Conservation (phyloP, 2,797 vertebrate species). For the Brachyalestes nurse region DNA sequence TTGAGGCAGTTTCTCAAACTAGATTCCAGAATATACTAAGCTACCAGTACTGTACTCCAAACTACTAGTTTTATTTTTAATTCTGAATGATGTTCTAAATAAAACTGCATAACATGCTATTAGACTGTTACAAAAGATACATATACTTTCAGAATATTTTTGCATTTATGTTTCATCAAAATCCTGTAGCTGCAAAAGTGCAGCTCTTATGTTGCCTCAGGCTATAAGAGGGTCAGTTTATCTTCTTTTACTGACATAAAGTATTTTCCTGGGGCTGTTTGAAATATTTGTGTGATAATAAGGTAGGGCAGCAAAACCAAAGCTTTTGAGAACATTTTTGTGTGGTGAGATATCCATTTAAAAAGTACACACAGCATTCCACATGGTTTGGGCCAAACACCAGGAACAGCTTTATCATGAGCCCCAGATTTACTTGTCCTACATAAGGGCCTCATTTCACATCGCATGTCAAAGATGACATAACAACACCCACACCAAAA, state of each 20-base stretch:
- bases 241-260: background rate
- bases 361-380: background rate
- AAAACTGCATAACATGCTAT: background rate
- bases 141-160: background rate
- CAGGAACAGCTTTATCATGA: background rate
- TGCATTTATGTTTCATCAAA: background rate
- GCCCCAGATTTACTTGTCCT: conserved; percentile 20
- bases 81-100: background rate
- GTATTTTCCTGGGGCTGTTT: background rate
- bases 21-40: background rate
- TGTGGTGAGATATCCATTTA: background rate
- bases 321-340: no score
- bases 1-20: background rate
- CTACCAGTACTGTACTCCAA: background rate
- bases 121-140: background rate
- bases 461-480: conserved; percentile 2
- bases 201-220: background rate
- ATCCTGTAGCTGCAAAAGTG: no score
- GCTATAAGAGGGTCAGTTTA: background rate
- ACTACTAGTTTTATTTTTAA: background rate
- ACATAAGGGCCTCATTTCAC: conserved; percentile 7
- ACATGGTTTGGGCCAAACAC: background rate
- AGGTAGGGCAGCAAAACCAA: no score
- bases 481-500: conserved; percentile 1
- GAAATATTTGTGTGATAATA: background rate